Percentiles rank a stretch among this genome's conserved stretches.
These are phyloP conservation scores for Lepidostoma basale DNA, from an alignment of 1,140 invertebrate species.

Conservation along the genomic window DNA sequence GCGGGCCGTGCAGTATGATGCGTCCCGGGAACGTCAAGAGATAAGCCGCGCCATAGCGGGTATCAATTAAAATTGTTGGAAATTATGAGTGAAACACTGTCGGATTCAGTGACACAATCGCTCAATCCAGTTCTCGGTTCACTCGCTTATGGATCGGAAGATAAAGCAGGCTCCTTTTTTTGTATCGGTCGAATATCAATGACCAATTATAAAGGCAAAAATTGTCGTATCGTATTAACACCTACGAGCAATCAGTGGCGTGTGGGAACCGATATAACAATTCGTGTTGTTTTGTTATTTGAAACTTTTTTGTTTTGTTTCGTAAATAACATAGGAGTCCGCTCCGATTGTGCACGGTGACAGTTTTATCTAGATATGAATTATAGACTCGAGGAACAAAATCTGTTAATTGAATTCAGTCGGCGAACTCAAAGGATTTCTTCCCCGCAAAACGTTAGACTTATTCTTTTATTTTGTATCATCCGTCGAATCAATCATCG, in stretches of 20 bases:
- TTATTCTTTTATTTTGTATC: constrained; percentile 21
- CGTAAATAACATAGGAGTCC: not conserved
- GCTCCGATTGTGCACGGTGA: constrained; percentile 2
- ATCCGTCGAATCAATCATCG: constrained; percentile 28
- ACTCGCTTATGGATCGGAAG: constrained; percentile 10
- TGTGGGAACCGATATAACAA: constrained; percentile 15
- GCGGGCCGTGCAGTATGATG: constrained; percentile 9
- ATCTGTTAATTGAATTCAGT: constrained; percentile 6
- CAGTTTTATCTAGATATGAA: constrained; percentile 26
- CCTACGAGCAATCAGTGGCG: constrained; percentile 6
- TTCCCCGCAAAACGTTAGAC: not conserved
- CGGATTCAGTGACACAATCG: constrained; percentile 20
- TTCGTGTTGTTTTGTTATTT: not conserved
- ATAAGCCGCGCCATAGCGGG: constrained; percentile 33
- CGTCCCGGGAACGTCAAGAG: constrained; percentile 24
- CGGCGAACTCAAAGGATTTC: not conserved
- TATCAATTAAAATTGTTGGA: constrained; percentile 44
- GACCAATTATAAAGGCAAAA: constrained; percentile 44
- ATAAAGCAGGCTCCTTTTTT: constrained; percentile 32
- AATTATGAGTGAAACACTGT: constrained; percentile 16
- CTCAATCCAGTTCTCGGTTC: constrained; percentile 3
- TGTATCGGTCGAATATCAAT: constrained; percentile 7
- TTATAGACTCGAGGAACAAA: not conserved
- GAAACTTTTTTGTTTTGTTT: not conserved
- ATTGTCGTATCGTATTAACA: constrained; percentile 41